Conservation (phyloP, 2,113 vertebrate genomes). For the Heterotilapia buettikoferi region DNA sequence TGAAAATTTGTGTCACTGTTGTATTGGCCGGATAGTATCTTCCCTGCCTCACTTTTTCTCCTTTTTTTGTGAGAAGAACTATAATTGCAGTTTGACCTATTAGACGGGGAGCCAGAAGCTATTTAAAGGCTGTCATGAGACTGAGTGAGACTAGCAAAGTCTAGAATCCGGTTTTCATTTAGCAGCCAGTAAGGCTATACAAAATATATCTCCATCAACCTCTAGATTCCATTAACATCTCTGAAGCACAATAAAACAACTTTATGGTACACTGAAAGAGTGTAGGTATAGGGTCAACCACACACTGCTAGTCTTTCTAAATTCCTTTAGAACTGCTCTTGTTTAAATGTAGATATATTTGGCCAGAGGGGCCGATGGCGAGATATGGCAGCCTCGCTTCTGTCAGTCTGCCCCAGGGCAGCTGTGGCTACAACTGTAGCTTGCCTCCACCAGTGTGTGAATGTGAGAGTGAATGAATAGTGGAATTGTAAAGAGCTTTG, state of each 20-base stretch:
- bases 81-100: slow-evolving; percentile 62
- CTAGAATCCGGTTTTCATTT: slow-evolving; percentile 40
- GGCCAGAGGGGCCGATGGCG: accelerated
- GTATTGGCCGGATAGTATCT: slow-evolving; percentile 31
- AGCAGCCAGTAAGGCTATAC: not conserved
- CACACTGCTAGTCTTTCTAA: not conserved
- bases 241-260: not conserved
- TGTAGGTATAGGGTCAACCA: not conserved
- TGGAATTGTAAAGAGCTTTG: accelerated
- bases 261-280: not conserved
- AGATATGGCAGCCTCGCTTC: not conserved
- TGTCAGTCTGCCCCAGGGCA: not conserved
- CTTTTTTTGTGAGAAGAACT: slow-evolving; percentile 2
- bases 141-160: not conserved
- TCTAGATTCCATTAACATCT: not conserved
- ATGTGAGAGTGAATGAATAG: not conserved
- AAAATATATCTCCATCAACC: slow-evolving; percentile 26
- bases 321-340: not conserved
- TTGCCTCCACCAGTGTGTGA: not conserved
- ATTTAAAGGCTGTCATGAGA: slow-evolving; percentile 53
- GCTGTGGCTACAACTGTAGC: not conserved
- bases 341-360: not conserved
- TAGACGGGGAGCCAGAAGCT: slow-evolving; percentile 41
- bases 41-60: not conserved
- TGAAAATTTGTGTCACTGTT: slow-evolving; percentile 40